phyloP scores from a whole-genome alignment of 2,797 vertebrate genomes.

The Anguilla pacifica region DNA sequence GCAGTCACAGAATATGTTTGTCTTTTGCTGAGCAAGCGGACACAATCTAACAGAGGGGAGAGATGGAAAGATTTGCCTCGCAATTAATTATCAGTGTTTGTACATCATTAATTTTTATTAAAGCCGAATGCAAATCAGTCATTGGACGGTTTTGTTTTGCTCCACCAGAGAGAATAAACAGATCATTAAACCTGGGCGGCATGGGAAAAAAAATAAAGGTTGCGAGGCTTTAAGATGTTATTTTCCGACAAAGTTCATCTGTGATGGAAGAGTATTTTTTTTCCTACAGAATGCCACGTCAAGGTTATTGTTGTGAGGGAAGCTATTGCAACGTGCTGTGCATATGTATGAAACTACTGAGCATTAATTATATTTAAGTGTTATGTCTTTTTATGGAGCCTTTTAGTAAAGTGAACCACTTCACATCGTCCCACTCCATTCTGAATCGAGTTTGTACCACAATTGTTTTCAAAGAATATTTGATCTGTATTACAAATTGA shows the following conservation, averaged over 20 bases:
- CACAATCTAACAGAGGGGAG: slow-evolving; percentile 42
- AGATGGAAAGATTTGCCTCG: slow-evolving; percentile 52
- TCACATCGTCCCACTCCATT: background rate
- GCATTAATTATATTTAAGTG: background rate
- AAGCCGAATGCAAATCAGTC: slow-evolving; percentile 61
- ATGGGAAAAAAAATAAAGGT: background rate
- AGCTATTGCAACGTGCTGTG: background rate
- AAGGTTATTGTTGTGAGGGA: background rate
- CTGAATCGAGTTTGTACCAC: background rate
- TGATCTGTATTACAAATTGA: background rate
- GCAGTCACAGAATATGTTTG: slow-evolving; percentile 44
- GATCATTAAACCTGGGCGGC: slow-evolving; percentile 56
- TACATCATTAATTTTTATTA: slow-evolving; percentile 73
- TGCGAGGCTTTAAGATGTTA: background rate
- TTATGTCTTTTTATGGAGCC: background rate
- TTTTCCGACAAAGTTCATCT: slow-evolving; percentile 10
- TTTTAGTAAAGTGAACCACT: background rate
- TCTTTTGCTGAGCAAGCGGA: slow-evolving; percentile 57
- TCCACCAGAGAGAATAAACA: slow-evolving; percentile 61
- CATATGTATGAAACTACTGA: background rate
- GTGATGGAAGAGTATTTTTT: background rate
- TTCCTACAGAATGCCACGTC: background rate
- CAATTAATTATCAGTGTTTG: slow-evolving; percentile 71
- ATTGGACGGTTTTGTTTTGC: slow-evolving; percentile 48
- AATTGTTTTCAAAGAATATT: background rate